Percentiles rank a stretch among this genome's conserved stretches.
These are phyloP conservation scores for Brachypterus glaber DNA, from an alignment of 2,888 invertebrate species.

Conservation along the genomic window DNA sequence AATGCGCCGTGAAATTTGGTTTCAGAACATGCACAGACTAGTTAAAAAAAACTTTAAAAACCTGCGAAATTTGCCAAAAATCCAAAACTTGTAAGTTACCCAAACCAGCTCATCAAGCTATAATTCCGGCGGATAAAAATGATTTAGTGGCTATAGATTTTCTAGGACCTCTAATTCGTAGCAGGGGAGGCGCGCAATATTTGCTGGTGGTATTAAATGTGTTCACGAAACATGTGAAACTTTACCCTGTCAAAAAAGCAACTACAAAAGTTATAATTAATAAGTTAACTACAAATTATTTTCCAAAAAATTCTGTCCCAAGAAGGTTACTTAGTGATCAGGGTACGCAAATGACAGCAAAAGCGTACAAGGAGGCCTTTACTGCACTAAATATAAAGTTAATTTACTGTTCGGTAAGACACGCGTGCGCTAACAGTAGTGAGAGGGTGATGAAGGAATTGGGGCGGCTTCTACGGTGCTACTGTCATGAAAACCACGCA, in stretches of 20 bases:
- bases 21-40: not conserved
- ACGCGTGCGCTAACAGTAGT: too few relatives aligned
- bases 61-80: not conserved
- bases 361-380: not conserved
- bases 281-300: not conserved
- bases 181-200: not conserved
- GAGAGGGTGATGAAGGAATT: not conserved
- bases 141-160: not conserved
- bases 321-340: too few relatives aligned
- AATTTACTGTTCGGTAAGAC: not conserved
- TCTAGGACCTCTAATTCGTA: conserved; percentile 1
- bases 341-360: not conserved
- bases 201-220: not conserved
- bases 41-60: not conserved
- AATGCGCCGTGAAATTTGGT: not conserved
- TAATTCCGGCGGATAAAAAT: not conserved
- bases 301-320: too few relatives aligned
- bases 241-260: not conserved
- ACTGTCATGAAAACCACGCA: not conserved
- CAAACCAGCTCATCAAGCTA: too few relatives aligned
- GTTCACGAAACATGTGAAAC: not conserved
- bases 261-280: not conserved
- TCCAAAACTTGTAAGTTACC: not conserved
- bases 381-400: not conserved
- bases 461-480: too few relatives aligned